Conservation (phyloP, 2,888 invertebrate genomes). For the Diachrysia chrysitis region DNA sequence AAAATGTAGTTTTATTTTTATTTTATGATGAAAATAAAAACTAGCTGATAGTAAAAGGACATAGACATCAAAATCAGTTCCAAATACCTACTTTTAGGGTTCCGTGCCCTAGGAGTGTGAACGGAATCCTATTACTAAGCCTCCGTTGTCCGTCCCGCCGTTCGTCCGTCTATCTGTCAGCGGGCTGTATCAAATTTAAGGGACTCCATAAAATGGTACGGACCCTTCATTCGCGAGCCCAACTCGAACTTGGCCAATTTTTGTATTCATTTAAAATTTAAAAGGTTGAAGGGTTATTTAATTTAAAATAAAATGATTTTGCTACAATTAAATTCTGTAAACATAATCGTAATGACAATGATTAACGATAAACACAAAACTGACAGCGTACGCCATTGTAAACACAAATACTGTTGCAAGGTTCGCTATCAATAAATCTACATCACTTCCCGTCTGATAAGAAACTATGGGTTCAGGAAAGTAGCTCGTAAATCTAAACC, state of each 20-base stretch:
- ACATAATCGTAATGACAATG: constrained; percentile 7
- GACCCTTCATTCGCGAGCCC: too few relatives aligned
- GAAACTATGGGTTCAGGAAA: constrained; percentile 43
- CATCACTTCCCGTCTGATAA: constrained; percentile 54
- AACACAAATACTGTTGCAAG: constrained; percentile 46
- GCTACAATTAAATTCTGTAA: not conserved
- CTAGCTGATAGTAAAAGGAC: not conserved
- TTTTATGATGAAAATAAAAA: not conserved
- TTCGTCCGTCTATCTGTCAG: too few relatives aligned
- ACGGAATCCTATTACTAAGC: too few relatives aligned
- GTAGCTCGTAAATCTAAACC: constrained; percentile 45
- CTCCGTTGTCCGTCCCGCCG: too few relatives aligned
- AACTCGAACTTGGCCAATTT: too few relatives aligned
- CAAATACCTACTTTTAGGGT: too few relatives aligned
- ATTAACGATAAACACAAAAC: constrained; percentile 14
- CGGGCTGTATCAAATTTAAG: too few relatives aligned
- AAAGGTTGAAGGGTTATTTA: too few relatives aligned
- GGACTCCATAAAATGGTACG: too few relatives aligned
- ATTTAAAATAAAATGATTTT: not conserved
- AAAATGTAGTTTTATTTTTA: not conserved
- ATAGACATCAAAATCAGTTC: too few relatives aligned
- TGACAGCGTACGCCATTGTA: constrained; percentile 37
- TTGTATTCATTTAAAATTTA: not conserved
- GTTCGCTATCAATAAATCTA: constrained; percentile 60
- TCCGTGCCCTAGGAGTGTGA: too few relatives aligned